Conservation (phyloP, 2,888 invertebrate genomes). For the Plagiodera versicolora region DNA sequence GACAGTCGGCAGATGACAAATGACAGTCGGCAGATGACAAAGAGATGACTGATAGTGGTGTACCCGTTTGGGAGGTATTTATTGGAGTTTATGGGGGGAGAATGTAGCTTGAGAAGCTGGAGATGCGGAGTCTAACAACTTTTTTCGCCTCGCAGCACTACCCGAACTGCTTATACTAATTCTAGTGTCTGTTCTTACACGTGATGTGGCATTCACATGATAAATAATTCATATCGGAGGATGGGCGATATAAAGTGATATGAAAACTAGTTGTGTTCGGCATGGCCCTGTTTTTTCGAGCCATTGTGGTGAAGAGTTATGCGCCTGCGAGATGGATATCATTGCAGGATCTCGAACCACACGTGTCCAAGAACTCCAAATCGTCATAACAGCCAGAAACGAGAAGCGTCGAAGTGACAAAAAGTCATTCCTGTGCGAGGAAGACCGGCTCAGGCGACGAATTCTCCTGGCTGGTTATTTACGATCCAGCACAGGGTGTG, state of each 20-base stretch:
- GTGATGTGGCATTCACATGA: conserved; percentile 34
- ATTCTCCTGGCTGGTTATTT: conserved; percentile 16
- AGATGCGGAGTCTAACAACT: no score
- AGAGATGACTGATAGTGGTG: not conserved
- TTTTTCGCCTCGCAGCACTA: not conserved
- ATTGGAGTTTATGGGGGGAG: no score
- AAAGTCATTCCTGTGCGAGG: conserved; percentile 35
- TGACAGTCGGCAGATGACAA: not conserved
- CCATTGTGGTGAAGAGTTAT: conserved; percentile 53
- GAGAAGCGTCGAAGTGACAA: conserved; percentile 31
- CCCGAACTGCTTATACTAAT: not conserved
- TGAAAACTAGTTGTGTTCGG: conserved; percentile 50
- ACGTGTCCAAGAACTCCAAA: conserved; percentile 49
- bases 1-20: no score
- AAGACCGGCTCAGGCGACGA: conserved; percentile 29
- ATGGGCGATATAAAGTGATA: conserved; percentile 50
- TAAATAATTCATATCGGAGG: conserved; percentile 50
- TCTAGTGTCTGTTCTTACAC: conserved; percentile 31
- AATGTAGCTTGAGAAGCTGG: no score
- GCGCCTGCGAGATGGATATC: conserved; percentile 50
- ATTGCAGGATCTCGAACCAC: conserved; percentile 46
- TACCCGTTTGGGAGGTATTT: no score
- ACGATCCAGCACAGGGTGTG: not conserved
- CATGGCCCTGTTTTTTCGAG: conserved; percentile 53
- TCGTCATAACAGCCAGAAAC: conserved; percentile 50